Conservation (phyloP, 2,888 invertebrate genomes). For the Eugnorisma glareosa region DNA sequence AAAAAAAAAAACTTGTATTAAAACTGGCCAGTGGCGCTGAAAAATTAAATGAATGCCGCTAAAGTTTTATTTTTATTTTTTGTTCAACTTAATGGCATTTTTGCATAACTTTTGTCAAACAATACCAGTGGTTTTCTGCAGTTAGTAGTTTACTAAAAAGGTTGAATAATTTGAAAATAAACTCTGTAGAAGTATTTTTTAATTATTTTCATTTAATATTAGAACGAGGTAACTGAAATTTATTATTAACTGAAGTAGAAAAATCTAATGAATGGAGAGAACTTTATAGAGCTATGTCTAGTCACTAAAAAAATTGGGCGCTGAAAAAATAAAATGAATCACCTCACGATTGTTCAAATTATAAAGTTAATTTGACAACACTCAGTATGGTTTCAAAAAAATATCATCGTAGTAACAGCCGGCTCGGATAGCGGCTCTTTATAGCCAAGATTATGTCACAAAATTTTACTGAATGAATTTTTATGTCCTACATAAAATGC, state of each 20-base stretch:
- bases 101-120: not conserved
- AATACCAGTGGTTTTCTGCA: not conserved
- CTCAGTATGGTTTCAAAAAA: too few species aligned
- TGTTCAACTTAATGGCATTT: not conserved
- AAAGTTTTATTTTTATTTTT: not conserved
- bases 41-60: not conserved
- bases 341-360: not conserved
- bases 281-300: not conserved
- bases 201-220: too few species aligned
- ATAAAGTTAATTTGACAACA: not conserved
- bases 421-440: not conserved
- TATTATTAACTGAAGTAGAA: not conserved
- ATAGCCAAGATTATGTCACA: not conserved
- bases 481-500: conserved; percentile 25
- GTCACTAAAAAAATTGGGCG: not conserved
- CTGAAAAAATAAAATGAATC: not conserved
- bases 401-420: not conserved
- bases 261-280: not conserved
- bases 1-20: too few species aligned
- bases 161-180: not conserved
- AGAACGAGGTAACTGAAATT: too few species aligned
- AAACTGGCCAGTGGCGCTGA: not conserved
- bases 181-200: not conserved
- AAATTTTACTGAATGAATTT: conserved; percentile 8
- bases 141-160: not conserved